These are phyloP conservation scores for Mormyrus hasselquistii DNA, from an alignment of 2,797 vertebrate species.

Conservation along the genomic window DNA sequence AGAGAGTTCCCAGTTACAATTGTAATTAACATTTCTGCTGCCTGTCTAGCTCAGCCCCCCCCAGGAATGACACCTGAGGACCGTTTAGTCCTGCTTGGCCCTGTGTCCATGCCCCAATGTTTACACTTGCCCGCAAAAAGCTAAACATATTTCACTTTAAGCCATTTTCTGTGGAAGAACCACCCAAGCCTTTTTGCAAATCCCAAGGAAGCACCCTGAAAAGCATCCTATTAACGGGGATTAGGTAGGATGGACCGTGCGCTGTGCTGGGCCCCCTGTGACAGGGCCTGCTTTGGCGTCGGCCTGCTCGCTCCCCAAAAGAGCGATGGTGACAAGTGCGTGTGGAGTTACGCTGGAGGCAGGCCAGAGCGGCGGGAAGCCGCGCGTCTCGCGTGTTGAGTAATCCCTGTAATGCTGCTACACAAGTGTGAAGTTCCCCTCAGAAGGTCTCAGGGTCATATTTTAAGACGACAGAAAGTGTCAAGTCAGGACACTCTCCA, in stretches of 20 bases:
- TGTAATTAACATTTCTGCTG: not conserved
- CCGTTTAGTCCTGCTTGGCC: not conserved
- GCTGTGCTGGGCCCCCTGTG: slow-evolving; percentile 33
- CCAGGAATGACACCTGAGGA: slow-evolving; percentile 46
- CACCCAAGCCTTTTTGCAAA: slow-evolving; percentile 22
- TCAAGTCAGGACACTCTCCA: slow-evolving; percentile 30
- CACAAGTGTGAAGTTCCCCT: not conserved
- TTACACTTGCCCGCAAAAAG: not conserved
- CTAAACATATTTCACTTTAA: not conserved
- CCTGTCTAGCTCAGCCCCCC: not conserved
- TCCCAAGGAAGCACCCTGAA: slow-evolving; percentile 42
- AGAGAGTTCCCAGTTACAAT: not conserved
- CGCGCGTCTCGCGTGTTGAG: not conserved
- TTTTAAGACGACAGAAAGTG: slow-evolving; percentile 26
- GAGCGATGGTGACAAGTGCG: slow-evolving; percentile 59
- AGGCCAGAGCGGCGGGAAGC: not conserved
- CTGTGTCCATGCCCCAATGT: slow-evolving; percentile 3
- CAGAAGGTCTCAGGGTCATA: not conserved
- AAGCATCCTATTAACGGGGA: slow-evolving; percentile 47
- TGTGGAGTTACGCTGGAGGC: slow-evolving; percentile 25
- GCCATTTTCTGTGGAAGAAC: slow-evolving; percentile 18
- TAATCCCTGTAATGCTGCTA: not conserved
- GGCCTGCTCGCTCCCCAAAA: slow-evolving; percentile 36
- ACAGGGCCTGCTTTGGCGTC: slow-evolving; percentile 36
- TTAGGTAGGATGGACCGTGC: slow-evolving; percentile 38